These are phyloP conservation scores for Epinotia ramella DNA, from an alignment of 2,888 invertebrate genomes.

Conservation along the genomic window DNA sequence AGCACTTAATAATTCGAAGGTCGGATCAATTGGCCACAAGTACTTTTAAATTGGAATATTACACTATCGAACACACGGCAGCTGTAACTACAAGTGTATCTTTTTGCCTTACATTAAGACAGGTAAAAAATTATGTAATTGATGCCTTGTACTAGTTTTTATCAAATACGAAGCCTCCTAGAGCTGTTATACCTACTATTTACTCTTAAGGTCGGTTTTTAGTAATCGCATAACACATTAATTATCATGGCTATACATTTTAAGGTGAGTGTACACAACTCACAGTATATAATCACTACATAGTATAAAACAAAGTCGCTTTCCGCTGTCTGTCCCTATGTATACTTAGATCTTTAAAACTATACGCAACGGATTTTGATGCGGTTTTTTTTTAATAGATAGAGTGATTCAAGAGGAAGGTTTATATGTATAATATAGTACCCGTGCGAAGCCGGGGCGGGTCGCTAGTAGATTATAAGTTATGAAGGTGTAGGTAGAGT, in stretches of 20 bases:
- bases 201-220: conserved; percentile 12
- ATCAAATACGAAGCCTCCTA: background rate
- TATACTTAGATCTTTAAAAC: too few relatives aligned
- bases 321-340: too few relatives aligned
- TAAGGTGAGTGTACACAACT: conserved; percentile 5
- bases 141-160: background rate
- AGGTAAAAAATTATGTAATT: background rate
- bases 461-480: too few relatives aligned
- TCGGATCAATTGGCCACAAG: conserved; percentile 9
- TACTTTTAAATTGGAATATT: conserved; percentile 12
- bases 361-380: too few relatives aligned
- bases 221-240: conserved; percentile 23
- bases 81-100: background rate
- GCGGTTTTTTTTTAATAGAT: too few relatives aligned
- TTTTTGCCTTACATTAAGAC: background rate
- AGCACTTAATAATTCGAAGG: conserved; percentile 8
- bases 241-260: conserved; percentile 23
- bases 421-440: too few relatives aligned
- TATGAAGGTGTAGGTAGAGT: too few relatives aligned
- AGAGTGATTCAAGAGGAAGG: too few relatives aligned
- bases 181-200: background rate
- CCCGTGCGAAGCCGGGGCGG: too few relatives aligned
- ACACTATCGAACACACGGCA: background rate
- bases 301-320: too few relatives aligned
- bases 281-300: background rate